phyloP scores from a whole-genome alignment of 2,113 vertebrate species.

The Oriolus oriolus region DNA sequence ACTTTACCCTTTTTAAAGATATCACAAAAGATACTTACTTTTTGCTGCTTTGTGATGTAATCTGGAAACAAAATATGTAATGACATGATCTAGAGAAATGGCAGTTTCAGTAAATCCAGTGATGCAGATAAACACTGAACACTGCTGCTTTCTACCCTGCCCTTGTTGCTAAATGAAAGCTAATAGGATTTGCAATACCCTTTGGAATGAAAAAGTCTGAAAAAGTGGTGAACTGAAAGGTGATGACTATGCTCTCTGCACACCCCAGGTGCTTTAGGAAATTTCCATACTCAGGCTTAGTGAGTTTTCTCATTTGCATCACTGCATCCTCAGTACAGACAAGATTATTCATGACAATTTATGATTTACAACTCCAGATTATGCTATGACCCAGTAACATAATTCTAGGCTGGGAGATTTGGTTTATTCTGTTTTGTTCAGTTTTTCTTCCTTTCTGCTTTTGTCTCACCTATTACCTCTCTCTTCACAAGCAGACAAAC shows the following conservation, averaged over 20 bases:
- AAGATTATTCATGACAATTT: neutral
- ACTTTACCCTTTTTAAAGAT: neutral
- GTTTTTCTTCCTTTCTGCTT: neutral
- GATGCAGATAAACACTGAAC: too few species aligned
- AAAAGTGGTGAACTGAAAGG: neutral
- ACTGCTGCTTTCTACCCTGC: neutral
- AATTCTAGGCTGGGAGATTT: neutral
- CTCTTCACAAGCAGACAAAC: neutral
- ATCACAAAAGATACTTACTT: neutral
- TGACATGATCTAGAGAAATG: rapidly evolving
- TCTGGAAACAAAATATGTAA: neutral
- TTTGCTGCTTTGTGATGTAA: neutral
- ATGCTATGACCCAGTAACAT: neutral
- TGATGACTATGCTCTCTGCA: neutral
- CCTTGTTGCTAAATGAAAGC: neutral
- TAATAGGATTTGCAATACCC: neutral
- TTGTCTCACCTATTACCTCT: neutral
- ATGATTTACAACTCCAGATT: neutral
- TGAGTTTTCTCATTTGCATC: neutral
- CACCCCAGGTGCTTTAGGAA: neutral
- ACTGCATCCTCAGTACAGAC: neutral
- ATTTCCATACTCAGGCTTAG: neutral
- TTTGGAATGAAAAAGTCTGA: neutral
- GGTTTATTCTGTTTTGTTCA: neutral
- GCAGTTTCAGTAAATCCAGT: neutral